These are phyloP conservation scores for Apostichopus parvimensis DNA, from an alignment of 35 echinoderm and acorn worm genomes.

Conservation along the genomic window DNA sequence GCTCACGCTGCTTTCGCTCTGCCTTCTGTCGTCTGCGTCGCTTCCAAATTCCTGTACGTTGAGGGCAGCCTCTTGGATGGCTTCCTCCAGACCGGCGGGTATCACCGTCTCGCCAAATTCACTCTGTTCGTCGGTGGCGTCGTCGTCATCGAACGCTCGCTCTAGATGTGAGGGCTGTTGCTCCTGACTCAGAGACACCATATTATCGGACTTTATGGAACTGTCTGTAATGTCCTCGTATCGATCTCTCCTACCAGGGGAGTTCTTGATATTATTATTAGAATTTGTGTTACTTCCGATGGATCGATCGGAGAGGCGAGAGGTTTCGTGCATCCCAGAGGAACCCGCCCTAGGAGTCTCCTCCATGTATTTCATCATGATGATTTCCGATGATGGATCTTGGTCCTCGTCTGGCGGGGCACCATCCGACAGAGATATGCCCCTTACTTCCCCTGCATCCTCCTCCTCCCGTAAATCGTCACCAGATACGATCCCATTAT, in stretches of 20 bases:
- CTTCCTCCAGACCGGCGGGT: constrained; percentile 3
- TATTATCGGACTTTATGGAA: neutral
- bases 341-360: constrained; percentile 25
- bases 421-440: constrained; percentile 22
- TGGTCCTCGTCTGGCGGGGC: constrained; percentile 41
- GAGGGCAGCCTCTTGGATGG: constrained; percentile 23
- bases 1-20: constrained; percentile 59
- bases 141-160: constrained; percentile 15
- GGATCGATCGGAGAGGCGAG: neutral
- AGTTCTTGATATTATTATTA: constrained; percentile 35
- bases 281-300: constrained; percentile 23
- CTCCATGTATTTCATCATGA: constrained; percentile 69
- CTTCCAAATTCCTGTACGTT: constrained; percentile 52
- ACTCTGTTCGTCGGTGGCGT: constrained; percentile 24
- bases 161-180: neutral
- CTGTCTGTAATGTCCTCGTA: neutral
- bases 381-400: constrained; percentile 20
- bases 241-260: neutral
- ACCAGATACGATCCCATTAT: neutral
- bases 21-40: constrained; percentile 32
- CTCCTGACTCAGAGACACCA: constrained; percentile 42
- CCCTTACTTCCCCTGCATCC: neutral
- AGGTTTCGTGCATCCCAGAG: neutral
- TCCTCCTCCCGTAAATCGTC: neutral
- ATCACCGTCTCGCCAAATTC: constrained; percentile 56